Evolutionary conservation across 2,113 vertebrate species (phyloP).

Genomic region (Xenus cinereus): DNA sequence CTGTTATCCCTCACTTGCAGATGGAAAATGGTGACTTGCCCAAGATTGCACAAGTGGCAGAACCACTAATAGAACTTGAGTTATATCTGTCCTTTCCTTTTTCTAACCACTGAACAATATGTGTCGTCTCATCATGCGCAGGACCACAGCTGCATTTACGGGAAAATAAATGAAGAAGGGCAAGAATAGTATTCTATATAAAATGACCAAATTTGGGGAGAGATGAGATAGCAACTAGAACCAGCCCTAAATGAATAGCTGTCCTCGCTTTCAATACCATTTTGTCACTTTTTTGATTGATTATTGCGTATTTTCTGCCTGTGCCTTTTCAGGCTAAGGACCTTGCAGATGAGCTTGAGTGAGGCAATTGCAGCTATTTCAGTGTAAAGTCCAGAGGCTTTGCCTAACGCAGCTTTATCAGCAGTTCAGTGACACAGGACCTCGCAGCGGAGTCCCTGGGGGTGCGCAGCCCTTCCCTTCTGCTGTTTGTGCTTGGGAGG

Average conservation of each 20-base stretch:
- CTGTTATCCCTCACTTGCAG: conserved; percentile 11
- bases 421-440: not conserved
- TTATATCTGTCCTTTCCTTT: conserved; percentile 39
- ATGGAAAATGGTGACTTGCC: conserved; percentile 23
- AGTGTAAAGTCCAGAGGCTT: not conserved
- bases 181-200: conserved; percentile 2
- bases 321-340: conserved; percentile 5
- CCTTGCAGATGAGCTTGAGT: not conserved
- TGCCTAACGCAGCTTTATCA: not conserved
- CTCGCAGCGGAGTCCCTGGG: not conserved
- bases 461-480: not conserved
- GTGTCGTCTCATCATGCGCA: not conserved
- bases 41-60: conserved; percentile 31
- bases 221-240: not conserved
- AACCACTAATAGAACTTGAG: not conserved
- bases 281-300: conserved; percentile 34
- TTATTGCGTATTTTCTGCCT: conserved; percentile 15
- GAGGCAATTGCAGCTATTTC: not conserved
- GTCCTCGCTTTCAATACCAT: not conserved
- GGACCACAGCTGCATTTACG: conserved; percentile 33
- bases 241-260: not conserved
- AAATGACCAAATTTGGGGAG: conserved; percentile 14
- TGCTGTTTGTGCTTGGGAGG: not conserved
- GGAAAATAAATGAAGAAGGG: conserved; percentile 26
- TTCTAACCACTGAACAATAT: not conserved